Percentiles rank a stretch among this genome's conserved stretches.
Conservation (phyloP, 2,888 invertebrate genomes). For the Caenorhabditis imperialis region DNA sequence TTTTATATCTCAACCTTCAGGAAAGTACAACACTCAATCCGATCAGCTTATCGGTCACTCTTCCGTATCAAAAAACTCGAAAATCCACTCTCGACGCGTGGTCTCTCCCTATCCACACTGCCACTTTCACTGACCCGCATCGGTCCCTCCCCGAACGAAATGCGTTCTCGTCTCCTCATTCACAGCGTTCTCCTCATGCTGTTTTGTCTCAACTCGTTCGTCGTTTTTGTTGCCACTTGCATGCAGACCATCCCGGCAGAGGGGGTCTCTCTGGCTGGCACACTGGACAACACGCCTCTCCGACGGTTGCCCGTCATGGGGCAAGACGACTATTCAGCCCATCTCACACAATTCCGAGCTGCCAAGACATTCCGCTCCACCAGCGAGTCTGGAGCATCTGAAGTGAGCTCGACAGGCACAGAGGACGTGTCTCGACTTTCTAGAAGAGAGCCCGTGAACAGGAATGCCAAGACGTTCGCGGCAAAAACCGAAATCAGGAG, state of each 20-base stretch:
- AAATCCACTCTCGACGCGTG: neutral
- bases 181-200: slow-evolving; percentile 38
- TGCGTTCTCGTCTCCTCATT: slow-evolving; percentile 28
- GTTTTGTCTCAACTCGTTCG: slow-evolving; percentile 35
- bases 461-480: slow-evolving; percentile 25
- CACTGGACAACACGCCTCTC: slow-evolving; percentile 18
- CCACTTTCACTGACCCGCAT: too few relatives aligned
- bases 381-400: neutral
- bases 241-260: slow-evolving; percentile 32
- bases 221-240: slow-evolving; percentile 31
- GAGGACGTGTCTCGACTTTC: slow-evolving; percentile 1
- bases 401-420: slow-evolving; percentile 3
- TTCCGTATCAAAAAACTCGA: neutral
- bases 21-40: slow-evolving; percentile 45
- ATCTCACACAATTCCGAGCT: slow-evolving; percentile 43
- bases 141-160: neutral
- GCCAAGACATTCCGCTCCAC: slow-evolving; percentile 12
- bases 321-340: slow-evolving; percentile 31
- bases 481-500: slow-evolving; percentile 22
- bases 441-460: slow-evolving; percentile 20
- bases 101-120: slow-evolving; percentile 6
- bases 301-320: slow-evolving; percentile 14
- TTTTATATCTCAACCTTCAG: slow-evolving; percentile 2
- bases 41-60: slow-evolving; percentile 39
- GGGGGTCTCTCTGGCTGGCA: neutral